Conservation (phyloP, 2,888 invertebrate genomes). For the Nephrotoma guestfalica region DNA sequence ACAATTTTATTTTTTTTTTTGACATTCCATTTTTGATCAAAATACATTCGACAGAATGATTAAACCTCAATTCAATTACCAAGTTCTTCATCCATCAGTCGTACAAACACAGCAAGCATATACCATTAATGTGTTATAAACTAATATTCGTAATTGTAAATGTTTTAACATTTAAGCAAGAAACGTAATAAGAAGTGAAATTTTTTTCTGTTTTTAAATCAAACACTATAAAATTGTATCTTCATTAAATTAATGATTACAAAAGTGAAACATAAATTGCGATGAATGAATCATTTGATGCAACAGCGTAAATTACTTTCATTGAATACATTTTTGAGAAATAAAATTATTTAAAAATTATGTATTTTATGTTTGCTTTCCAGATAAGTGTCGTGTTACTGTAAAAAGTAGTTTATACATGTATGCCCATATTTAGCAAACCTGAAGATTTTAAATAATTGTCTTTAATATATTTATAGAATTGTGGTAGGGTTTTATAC, state of each 20-base stretch:
- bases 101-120: not conserved
- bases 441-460: too few relatives aligned
- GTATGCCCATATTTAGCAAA: not conserved
- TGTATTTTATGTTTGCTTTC: not conserved
- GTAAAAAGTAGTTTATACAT: not conserved
- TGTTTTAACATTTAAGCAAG: not conserved
- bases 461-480: not conserved
- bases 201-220: not conserved
- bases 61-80: too few relatives aligned
- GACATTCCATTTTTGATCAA: too few relatives aligned
- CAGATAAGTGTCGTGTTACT: not conserved
- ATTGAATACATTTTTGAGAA: not conserved
- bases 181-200: not conserved
- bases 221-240: not conserved
- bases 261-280: not conserved
- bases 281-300: not conserved
- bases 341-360: not conserved
- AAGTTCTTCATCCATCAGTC: too few relatives aligned
- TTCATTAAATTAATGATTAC: not conserved
- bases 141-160: too few relatives aligned
- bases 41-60: too few relatives aligned
- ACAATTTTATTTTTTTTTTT: too few relatives aligned
- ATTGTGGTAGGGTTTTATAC: not conserved
- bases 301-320: not conserved
- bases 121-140: not conserved